Evolutionary conservation across 2,888 invertebrate genomes (phyloP).

Genomic region (Mechanitis mazaeus): DNA sequence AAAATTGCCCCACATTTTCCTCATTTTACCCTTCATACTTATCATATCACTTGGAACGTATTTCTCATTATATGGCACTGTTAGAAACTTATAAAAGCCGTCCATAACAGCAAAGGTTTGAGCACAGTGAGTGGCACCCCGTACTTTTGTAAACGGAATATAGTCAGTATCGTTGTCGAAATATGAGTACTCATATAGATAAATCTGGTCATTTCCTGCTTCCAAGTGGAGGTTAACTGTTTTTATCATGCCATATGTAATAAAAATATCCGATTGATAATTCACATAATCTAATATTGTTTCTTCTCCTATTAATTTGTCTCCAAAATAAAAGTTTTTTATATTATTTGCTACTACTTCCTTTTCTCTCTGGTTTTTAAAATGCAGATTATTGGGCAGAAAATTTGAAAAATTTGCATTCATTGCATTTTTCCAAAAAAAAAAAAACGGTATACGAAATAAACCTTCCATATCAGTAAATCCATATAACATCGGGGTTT

Average conservation of each 20-base stretch:
- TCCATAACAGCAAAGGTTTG: constrained; percentile 35
- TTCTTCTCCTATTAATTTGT: constrained; percentile 30
- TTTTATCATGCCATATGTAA: constrained; percentile 37
- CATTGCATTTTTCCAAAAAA: constrained; percentile 42
- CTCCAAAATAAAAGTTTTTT: constrained; percentile 45
- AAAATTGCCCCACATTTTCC: constrained; percentile 31
- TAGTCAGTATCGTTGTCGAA: constrained; percentile 34
- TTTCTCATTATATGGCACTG: constrained; percentile 32
- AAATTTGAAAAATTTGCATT: constrained; percentile 51
- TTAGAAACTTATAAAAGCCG: constrained; percentile 11
- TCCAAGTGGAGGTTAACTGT: constrained; percentile 33
- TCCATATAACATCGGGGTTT: constrained; percentile 45
- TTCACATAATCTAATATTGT: constrained; percentile 31
- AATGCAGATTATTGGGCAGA: constrained; percentile 47
- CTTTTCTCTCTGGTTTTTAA: constrained; percentile 38
- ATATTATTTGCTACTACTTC: constrained; percentile 37
- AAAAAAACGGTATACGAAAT: constrained; percentile 35
- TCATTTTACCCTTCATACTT: constrained; percentile 33
- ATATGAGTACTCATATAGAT: constrained; percentile 44
- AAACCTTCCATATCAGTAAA: constrained; percentile 43
- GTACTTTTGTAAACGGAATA: constrained; percentile 36
- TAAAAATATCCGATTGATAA: constrained; percentile 48
- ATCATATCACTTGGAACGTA: constrained; percentile 31
- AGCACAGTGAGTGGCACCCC: constrained; percentile 42
- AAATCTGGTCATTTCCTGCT: constrained; percentile 37